Evolutionary conservation across 2,113 vertebrate genomes (phyloP).

Genomic region (Carollia perspicillata): DNA sequence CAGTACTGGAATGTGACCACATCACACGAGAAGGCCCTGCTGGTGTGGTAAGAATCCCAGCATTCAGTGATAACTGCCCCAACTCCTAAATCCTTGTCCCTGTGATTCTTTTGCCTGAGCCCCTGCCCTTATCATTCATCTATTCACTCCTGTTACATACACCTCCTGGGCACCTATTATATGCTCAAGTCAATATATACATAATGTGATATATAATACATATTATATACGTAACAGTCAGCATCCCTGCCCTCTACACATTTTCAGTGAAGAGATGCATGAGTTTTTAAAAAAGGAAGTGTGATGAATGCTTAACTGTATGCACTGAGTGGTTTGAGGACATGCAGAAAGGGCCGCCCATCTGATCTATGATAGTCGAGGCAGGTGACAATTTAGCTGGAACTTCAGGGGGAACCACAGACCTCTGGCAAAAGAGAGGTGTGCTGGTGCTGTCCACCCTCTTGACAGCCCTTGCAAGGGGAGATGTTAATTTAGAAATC

Average conservation of each 20-base stretch:
- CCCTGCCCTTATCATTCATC: not conserved
- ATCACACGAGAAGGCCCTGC: constrained; percentile 35
- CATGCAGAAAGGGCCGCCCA: not conserved
- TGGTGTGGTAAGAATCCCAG: constrained; percentile 48
- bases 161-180: not conserved
- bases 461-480: not conserved
- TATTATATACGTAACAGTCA: not conserved
- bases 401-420: not conserved
- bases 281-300: not conserved
- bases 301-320: not conserved
- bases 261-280: not conserved
- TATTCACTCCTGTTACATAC: not conserved
- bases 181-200: not conserved
- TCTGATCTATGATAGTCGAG: not conserved
- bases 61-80: not conserved
- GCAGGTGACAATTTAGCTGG: not conserved
- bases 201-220: too few relatives aligned
- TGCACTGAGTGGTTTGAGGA: not conserved
- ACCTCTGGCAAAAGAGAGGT: not conserved
- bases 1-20: constrained; percentile 56
- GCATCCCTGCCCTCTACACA: not conserved
- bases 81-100: not conserved
- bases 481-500: not conserved
- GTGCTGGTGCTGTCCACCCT: not conserved
- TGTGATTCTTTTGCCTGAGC: not conserved